Evolutionary conservation across 2,797 vertebrate genomes (phyloP).

Genomic region (Ispidina picta): DNA sequence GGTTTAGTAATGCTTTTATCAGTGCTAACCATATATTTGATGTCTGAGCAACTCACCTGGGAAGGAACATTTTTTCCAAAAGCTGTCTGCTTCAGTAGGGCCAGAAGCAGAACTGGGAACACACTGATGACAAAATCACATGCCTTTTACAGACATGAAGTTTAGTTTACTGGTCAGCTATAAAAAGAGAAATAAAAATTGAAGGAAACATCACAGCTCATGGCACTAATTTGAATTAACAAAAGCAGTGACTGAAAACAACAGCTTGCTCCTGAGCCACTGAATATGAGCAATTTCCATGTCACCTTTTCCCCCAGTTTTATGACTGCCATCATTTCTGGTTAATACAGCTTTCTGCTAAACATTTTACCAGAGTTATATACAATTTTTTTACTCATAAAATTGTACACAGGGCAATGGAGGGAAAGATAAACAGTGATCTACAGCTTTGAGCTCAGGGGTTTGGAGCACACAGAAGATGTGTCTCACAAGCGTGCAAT

Average conservation of each 20-base stretch:
- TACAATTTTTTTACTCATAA: background rate
- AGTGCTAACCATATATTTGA: fast-evolving
- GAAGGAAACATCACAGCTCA: background rate
- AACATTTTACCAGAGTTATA: background rate
- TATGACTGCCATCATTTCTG: background rate
- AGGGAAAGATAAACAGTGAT: background rate
- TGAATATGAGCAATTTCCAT: background rate
- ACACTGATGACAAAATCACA: background rate
- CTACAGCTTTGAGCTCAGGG: background rate
- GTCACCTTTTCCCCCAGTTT: background rate
- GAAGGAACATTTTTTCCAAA: background rate
- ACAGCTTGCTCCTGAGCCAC: background rate
- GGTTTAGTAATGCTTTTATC: background rate
- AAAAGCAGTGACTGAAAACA: background rate
- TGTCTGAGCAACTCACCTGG: background rate
- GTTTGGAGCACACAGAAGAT: background rate
- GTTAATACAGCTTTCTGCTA: background rate
- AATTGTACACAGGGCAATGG: background rate
- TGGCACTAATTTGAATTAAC: background rate
- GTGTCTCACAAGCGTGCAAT: background rate
- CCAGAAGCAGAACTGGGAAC: background rate
- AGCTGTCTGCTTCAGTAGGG: background rate
- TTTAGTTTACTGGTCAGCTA: background rate
- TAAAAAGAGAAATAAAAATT: background rate
- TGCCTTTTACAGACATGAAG: background rate